Evolutionary conservation across 2,888 invertebrate species (phyloP), one percentile per base, ranked within the genome.

Genomic region (Ryuthela nishihirai): DNA sequence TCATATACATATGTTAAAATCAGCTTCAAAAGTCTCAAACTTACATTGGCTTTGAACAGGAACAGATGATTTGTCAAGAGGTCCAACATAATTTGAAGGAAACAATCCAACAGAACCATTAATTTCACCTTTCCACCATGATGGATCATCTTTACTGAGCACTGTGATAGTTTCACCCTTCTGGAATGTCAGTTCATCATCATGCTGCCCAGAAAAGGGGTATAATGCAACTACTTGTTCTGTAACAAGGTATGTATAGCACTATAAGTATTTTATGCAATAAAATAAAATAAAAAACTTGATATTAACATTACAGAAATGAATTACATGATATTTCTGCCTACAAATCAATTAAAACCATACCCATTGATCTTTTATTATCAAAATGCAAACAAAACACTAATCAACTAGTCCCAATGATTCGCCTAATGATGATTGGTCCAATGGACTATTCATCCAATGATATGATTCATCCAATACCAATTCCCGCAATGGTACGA

Each of bases 61-160:
- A 35, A 43, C 7, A 40, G 49, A 53, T 67, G 69, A 39, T 68
- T 65, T 53, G 26, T 50, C 65, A 21, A 70, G 62, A 15, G 68
- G 83, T 66, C 85, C 81, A 55, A 97, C 95, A 75, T 97, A 97
- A 78, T 95, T 97, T 76, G 93, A 90, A 15, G 97, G 97, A 74
- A 97, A 97, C 46, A 97, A 80, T 6, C 97, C 97, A 0, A 87
- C 85, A 67, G 85, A 81, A 2, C 92, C 92, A 67, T 90, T 88
- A n/a, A 71, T 79, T 78, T 94, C 92, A 48, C 97, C 97, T 73
- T 88, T 86, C 95, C 95, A 97, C 97, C 97, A 97, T 46, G 92
- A 88, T n/a, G 88, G 87, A 71, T 95, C 95, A 69, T 93, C 93
- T 53, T 92, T 83, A 45, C 88, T 88, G 3, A 94, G 81, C 39